These are phyloP conservation scores for Drosophila cognata DNA, from an alignment of 2,888 invertebrate species.

Conservation along the genomic window DNA sequence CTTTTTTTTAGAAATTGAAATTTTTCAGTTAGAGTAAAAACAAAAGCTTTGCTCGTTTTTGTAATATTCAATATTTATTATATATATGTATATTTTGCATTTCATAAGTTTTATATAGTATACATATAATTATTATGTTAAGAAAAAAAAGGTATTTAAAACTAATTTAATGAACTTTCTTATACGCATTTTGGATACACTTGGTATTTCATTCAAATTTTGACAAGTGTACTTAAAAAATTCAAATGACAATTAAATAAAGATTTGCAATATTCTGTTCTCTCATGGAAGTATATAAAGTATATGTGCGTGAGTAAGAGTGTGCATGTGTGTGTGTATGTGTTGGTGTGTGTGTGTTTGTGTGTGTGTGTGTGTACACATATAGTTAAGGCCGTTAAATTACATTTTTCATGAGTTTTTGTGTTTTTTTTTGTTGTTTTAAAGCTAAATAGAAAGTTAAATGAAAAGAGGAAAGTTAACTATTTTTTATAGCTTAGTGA, in stretches of 20 bases:
- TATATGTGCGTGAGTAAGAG: slow-evolving; percentile 19
- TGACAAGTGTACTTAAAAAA: slow-evolving; percentile 25
- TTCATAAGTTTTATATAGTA: slow-evolving; percentile 68
- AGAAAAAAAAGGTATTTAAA: slow-evolving; percentile 60
- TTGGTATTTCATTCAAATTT: slow-evolving; percentile 15
- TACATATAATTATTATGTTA: slow-evolving; percentile 62
- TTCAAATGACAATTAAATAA: slow-evolving; percentile 38
- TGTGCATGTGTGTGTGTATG: slow-evolving; percentile 19
- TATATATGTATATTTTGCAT: slow-evolving; percentile 61
- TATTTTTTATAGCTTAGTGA: slow-evolving; percentile 20
- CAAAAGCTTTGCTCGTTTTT: slow-evolving; percentile 37
- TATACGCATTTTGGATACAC: slow-evolving; percentile 28
- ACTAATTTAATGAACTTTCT: slow-evolving; percentile 58
- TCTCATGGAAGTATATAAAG: slow-evolving; percentile 50
- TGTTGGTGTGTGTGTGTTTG: slow-evolving; percentile 18
- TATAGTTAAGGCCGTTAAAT: slow-evolving; percentile 43
- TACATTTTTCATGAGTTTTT: slow-evolving; percentile 40
- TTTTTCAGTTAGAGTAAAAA: not conserved
- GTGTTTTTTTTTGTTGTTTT: slow-evolving; percentile 17
- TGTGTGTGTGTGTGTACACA: slow-evolving; percentile 25
- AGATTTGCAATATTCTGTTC: slow-evolving; percentile 52
- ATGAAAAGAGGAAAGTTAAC: slow-evolving; percentile 27
- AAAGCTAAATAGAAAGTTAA: slow-evolving; percentile 45
- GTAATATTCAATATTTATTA: slow-evolving; percentile 76
- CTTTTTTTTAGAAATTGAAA: not conserved